phyloP scores from a whole-genome alignment of 2,113 vertebrate genomes.

The Syngnathus scovelli region DNA sequence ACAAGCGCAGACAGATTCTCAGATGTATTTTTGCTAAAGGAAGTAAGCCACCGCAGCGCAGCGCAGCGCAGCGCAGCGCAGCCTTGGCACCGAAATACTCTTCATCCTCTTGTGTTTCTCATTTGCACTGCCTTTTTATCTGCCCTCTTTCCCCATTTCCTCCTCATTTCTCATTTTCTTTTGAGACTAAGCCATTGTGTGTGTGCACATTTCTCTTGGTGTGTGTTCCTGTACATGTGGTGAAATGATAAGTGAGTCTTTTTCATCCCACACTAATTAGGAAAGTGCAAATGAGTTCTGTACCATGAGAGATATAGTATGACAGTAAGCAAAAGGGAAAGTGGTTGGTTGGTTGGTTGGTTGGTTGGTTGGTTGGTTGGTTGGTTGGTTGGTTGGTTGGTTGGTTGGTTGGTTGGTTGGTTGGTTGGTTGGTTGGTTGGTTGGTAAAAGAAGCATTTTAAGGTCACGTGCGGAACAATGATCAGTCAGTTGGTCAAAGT shows the following conservation, averaged over 20 bases:
- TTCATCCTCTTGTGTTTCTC: constrained; percentile 33
- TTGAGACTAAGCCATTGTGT: constrained; percentile 33
- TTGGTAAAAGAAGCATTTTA: constrained; percentile 16
- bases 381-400: no score
- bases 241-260: constrained; percentile 56
- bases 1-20: constrained; percentile 23
- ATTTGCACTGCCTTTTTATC: constrained; percentile 52
- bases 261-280: constrained; percentile 59
- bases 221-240: constrained; percentile 35
- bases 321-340: background rate
- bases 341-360: no score
- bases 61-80: no score
- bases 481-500: background rate
- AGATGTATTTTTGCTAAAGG: constrained; percentile 23
- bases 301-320: constrained; percentile 20
- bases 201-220: constrained; percentile 9
- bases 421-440: no score
- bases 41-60: constrained; percentile 3
- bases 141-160: constrained; percentile 63
- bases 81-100: constrained; percentile 43
- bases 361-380: no score
- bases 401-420: no score
- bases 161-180: constrained; percentile 54
- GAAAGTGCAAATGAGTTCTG: constrained; percentile 44
- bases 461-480: background rate